A percentile compares a stretch with the other conserved stretches of the same genome.
Conservation (phyloP, 2,113 vertebrate genomes). For the Euleptes europaea region DNA sequence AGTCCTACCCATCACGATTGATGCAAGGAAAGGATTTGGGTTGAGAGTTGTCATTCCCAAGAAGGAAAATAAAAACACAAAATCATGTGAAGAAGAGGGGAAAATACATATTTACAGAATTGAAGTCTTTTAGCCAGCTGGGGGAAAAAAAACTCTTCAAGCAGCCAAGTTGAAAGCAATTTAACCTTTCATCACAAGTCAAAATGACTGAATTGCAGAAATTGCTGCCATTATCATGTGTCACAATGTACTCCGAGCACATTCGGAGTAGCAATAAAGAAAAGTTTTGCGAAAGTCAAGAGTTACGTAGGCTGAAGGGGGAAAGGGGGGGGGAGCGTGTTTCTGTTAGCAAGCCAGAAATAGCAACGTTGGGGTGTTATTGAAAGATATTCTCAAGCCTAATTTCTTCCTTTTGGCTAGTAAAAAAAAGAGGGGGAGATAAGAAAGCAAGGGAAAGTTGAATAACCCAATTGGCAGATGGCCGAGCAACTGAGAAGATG, state of each 20-base stretch:
- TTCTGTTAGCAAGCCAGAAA: neutral
- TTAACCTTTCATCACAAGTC: constrained; percentile 44
- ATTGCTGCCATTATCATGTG: constrained; percentile 30
- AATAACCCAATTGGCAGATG: constrained; percentile 8
- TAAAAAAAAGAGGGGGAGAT: neutral
- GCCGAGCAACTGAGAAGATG: neutral
- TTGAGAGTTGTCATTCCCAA: neutral
- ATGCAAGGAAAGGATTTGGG: neutral
- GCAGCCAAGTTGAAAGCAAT: constrained; percentile 15
- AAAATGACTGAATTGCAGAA: constrained; percentile 25
- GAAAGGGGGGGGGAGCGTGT: neutral
- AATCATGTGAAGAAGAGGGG: neutral
- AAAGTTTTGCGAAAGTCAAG: neutral
- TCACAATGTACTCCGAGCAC: neutral
- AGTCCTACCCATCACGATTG: neutral
- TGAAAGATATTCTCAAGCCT: neutral
- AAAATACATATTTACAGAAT: neutral
- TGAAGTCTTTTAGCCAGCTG: constrained; percentile 18
- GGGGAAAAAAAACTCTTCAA: neutral
- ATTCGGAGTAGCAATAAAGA: constrained; percentile 19
- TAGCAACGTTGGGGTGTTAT: neutral
- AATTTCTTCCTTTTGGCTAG: constrained; percentile 6
- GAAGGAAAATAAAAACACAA: neutral
- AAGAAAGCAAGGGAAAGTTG: neutral
- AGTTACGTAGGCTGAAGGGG: neutral